These are phyloP conservation scores for Gephyroberyx darwinii DNA, from an alignment of 2,797 vertebrate species.

Conservation along the genomic window DNA sequence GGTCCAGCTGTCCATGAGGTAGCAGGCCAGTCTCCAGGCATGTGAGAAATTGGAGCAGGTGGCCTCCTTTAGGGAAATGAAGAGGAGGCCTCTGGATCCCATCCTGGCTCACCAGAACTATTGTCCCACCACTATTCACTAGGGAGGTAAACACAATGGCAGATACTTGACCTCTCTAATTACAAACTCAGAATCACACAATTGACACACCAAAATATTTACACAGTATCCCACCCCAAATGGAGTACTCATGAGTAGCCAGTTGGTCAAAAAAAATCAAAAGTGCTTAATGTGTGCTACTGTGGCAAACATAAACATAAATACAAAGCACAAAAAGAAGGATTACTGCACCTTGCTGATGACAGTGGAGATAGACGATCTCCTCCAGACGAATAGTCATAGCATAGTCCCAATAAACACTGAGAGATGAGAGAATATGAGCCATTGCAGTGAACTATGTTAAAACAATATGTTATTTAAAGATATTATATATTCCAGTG, in stretches of 20 bases:
- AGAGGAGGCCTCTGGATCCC: slow-evolving; percentile 97
- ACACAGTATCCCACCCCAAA: too few relatives aligned
- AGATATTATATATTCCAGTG: too few relatives aligned
- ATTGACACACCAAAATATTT: too few relatives aligned
- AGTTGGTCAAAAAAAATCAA: too few relatives aligned
- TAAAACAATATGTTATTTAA: neutral
- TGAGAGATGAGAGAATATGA: slow-evolving; percentile 65
- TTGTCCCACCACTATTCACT: slow-evolving; percentile 97
- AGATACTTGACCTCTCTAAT: neutral
- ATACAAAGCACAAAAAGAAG: neutral
- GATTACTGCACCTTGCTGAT: slow-evolving; percentile 90
- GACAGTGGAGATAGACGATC: slow-evolving; percentile 98
- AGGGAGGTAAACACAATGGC: slow-evolving; percentile 10
- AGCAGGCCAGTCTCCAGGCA: slow-evolving; percentile 97
- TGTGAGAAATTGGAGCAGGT: slow-evolving; percentile 96
- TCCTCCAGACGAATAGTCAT: slow-evolving; percentile 98
- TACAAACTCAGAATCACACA: too few relatives aligned
- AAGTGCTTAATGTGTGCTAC: too few relatives aligned
- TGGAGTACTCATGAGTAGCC: too few relatives aligned
- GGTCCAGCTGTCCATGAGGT: slow-evolving; percentile 96
- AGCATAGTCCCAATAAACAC: slow-evolving; percentile 98
- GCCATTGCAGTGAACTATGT: neutral
- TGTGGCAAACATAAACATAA: neutral
- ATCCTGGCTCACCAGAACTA: slow-evolving; percentile 97
- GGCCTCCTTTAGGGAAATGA: slow-evolving; percentile 93